Conservation (phyloP, 2,888 invertebrate genomes). For the Flexamia atlantica region DNA sequence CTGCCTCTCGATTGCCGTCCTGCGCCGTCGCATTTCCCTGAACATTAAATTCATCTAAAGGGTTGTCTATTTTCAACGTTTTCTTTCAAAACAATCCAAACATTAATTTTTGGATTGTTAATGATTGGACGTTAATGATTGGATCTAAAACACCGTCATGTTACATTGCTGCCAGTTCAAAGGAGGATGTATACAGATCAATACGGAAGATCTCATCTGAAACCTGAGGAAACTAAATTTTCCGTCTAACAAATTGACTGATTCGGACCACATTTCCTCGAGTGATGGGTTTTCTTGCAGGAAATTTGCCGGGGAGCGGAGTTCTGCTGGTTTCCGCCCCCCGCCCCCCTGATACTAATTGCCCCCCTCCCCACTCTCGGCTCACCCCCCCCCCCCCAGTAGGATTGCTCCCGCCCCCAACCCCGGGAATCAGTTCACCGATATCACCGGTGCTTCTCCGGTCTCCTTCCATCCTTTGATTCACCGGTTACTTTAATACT, state of each 20-base stretch:
- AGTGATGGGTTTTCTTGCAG: constrained; percentile 66
- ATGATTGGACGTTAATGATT: no score
- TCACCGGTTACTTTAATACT: neutral
- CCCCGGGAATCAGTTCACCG: constrained; percentile 21
- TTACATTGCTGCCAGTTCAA: no score
- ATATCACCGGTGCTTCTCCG: constrained; percentile 22
- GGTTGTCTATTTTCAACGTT: no score
- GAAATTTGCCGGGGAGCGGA: constrained; percentile 61
- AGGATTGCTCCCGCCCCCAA: neutral
- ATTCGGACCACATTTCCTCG: constrained; percentile 64
- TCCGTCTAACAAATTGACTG: constrained; percentile 63
- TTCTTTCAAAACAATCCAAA: no score
- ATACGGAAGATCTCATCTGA: constrained; percentile 51
- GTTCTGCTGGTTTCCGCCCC: constrained; percentile 53
- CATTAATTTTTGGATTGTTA: no score
- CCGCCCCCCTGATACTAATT: constrained; percentile 52
- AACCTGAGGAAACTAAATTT: constrained; percentile 43
- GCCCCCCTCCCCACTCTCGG: constrained; percentile 6
- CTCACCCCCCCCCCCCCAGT: neutral
- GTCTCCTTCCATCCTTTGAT: constrained; percentile 16
- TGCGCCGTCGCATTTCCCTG: constrained; percentile 10
- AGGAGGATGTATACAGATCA: constrained; percentile 3
- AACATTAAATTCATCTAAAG: no score
- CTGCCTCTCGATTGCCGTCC: neutral
- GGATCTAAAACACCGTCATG: no score